phyloP scores from a whole-genome alignment of 2,113 vertebrate genomes.

The Merops nubicus region DNA sequence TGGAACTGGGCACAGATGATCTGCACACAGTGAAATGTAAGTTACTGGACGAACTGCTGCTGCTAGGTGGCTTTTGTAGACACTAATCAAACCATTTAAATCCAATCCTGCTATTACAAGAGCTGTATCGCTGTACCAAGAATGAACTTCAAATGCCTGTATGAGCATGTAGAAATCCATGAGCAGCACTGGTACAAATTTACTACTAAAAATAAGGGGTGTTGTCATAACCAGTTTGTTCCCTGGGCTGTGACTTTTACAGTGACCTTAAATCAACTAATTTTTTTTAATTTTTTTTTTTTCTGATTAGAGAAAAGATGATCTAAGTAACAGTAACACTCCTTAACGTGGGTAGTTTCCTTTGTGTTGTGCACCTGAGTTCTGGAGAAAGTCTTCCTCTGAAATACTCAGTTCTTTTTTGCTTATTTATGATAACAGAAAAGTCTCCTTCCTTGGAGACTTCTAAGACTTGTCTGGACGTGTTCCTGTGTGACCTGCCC shows the following conservation, averaged over 20 bases:
- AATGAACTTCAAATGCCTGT: background rate
- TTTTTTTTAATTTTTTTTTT: background rate
- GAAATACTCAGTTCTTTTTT: background rate
- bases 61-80: background rate
- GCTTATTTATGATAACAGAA: too few species aligned
- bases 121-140: background rate
- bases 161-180: background rate
- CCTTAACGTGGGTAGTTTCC: background rate
- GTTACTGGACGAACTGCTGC: background rate
- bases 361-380: background rate
- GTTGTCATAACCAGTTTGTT: background rate
- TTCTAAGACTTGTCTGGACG: too few species aligned
- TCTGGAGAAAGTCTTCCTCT: background rate
- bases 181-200: background rate
- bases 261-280: background rate
- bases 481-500: too few species aligned
- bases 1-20: background rate
- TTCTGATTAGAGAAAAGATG: background rate
- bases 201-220: background rate
- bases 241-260: background rate
- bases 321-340: too few species aligned
- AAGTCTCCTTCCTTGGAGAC: too few species aligned
- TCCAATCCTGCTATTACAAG: background rate
- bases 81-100: background rate
- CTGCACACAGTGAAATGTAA: background rate